Evolutionary conservation across 2,113 vertebrate species (phyloP).

Genomic region (Corythornis vintsioides): DNA sequence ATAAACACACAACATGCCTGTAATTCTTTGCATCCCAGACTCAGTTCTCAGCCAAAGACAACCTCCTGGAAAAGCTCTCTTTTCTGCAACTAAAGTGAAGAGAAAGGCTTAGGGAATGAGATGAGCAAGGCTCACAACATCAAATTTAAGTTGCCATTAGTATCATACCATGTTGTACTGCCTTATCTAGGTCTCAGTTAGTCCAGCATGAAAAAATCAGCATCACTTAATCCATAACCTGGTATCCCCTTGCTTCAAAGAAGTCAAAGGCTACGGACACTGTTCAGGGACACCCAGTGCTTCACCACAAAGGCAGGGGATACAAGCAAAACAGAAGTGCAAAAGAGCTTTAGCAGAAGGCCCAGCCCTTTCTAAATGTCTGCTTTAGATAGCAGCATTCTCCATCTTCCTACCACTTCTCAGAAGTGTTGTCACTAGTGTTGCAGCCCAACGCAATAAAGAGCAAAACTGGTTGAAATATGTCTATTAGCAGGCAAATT

Average conservation of each 20-base stretch:
- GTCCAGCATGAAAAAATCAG: background rate
- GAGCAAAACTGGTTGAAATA: background rate
- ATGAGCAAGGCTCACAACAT: background rate
- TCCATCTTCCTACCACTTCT: background rate
- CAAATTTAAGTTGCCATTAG: background rate
- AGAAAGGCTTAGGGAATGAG: background rate
- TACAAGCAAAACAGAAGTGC: background rate
- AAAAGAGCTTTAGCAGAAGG: background rate
- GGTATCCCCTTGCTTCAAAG: background rate
- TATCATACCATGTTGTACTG: background rate
- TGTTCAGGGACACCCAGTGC: background rate
- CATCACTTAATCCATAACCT: background rate
- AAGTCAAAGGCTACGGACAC: background rate
- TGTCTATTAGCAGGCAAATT: conserved; percentile 35
- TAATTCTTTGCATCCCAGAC: background rate
- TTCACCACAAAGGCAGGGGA: background rate
- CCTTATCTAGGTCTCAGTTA: background rate
- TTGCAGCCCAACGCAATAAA: background rate
- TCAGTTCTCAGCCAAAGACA: background rate
- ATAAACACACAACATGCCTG: background rate
- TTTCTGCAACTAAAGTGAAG: background rate
- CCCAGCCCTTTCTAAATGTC: background rate
- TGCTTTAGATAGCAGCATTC: background rate
- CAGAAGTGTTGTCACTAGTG: background rate
- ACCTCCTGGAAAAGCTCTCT: background rate